Evolutionary conservation across 2,113 vertebrate species (phyloP).

Genomic region (Aleadryas rufinucha): DNA sequence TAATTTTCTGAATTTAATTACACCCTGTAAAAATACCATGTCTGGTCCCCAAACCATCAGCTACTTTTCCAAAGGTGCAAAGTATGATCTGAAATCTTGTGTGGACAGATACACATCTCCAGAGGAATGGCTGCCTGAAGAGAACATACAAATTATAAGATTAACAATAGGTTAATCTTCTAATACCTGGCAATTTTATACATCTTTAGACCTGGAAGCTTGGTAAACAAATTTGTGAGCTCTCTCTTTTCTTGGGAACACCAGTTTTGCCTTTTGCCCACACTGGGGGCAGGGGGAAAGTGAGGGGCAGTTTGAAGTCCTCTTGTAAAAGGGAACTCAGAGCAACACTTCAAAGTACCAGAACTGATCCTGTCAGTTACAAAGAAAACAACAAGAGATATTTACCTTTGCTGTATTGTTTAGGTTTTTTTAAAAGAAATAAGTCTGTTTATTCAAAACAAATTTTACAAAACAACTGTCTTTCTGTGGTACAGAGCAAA

Average conservation of each 20-base stretch:
- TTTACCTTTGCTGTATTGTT: background rate
- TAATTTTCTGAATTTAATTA: background rate
- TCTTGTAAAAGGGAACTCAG: background rate
- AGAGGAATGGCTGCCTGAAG: background rate
- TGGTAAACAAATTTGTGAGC: background rate
- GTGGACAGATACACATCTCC: background rate
- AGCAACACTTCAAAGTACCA: background rate
- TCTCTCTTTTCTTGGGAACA: background rate
- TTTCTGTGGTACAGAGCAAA: conserved; percentile 65
- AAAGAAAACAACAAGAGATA: background rate
- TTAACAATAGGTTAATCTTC: background rate
- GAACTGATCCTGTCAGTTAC: background rate
- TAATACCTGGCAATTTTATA: background rate
- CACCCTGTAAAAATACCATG: background rate
- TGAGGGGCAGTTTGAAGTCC: background rate
- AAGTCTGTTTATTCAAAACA: conserved; percentile 75
- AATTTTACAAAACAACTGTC: conserved; percentile 64
- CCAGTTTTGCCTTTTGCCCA: background rate
- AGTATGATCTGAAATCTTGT: background rate
- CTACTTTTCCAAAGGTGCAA: background rate
- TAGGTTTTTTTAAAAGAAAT: conserved; percentile 15
- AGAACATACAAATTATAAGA: background rate
- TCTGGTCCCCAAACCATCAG: background rate
- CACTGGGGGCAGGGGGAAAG: rapidly evolving
- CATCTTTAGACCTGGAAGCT: background rate